phyloP scores from a whole-genome alignment of 2,113 vertebrate species.

The Ranitomeya imitator region DNA sequence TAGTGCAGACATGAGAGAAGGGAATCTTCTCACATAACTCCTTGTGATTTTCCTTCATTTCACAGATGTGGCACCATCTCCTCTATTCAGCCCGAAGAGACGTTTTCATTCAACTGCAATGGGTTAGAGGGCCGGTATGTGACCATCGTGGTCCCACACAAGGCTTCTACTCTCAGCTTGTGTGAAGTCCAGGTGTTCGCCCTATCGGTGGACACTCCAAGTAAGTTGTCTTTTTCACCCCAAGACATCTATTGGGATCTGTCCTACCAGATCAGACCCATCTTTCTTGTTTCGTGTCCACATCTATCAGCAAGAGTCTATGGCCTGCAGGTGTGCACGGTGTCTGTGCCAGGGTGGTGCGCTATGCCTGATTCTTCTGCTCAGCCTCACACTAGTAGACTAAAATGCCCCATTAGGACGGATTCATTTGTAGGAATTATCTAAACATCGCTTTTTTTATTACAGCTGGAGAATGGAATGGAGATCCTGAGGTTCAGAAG shows the following conservation, averaged over 20 bases:
- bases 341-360: not conserved
- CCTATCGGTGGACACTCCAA: not conserved
- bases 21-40: not conserved
- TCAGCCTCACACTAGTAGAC: not conserved
- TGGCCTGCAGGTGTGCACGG: not conserved
- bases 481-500: slow-evolving; percentile 21
- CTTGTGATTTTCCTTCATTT: not conserved
- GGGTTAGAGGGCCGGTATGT: slow-evolving; percentile 32
- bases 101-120: slow-evolving; percentile 49
- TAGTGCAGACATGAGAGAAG: not conserved
- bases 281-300: not conserved
- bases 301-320: not conserved
- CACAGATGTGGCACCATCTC: slow-evolving; percentile 27
- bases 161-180: not conserved
- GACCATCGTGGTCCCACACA: slow-evolving; percentile 27
- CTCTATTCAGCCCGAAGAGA: slow-evolving; percentile 24
- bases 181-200: slow-evolving; percentile 53
- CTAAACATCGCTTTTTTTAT: not conserved
- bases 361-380: not conserved
- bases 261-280: not conserved
- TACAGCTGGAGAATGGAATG: slow-evolving; percentile 20
- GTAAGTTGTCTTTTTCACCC: slow-evolving; percentile 5
- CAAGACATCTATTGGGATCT: not conserved
- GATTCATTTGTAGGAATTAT: not conserved
- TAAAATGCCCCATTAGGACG: not conserved